Percentiles rank a stretch among this genome's conserved stretches.
phyloP scores from a whole-genome alignment of 1,140 invertebrate species.

The Brachionus rubens region DNA sequence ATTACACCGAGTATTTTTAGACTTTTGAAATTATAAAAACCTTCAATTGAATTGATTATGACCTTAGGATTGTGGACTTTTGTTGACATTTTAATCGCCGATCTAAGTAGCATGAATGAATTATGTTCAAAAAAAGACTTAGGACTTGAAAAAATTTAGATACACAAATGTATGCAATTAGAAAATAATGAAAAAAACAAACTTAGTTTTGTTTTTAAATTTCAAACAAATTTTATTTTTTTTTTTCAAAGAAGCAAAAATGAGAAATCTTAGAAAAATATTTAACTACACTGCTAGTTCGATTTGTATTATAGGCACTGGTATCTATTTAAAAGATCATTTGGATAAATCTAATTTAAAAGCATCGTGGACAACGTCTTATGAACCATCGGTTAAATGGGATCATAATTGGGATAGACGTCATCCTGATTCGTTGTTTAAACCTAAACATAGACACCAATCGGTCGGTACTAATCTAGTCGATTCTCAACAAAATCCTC shows the following conservation, averaged over 20 bases:
- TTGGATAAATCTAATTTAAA: constrained; percentile 19
- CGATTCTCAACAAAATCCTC: not conserved
- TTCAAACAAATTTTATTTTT: not conserved
- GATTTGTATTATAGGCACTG: not conserved
- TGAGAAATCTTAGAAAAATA: constrained; percentile 36
- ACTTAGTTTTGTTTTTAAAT: too few species aligned
- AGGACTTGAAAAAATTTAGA: not conserved
- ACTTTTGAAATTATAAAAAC: not conserved
- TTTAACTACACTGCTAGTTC: not conserved
- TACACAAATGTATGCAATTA: not conserved
- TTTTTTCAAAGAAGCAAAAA: not conserved
- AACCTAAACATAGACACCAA: not conserved
- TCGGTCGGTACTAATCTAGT: not conserved
- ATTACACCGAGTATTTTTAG: too few species aligned
- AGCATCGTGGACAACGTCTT: constrained; percentile 32
- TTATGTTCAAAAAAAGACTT: not conserved
- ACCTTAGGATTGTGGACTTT: constrained; percentile 1
- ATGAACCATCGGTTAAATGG: constrained; percentile 42
- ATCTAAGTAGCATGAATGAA: constrained; percentile 1
- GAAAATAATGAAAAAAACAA: too few species aligned
- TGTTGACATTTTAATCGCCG: not conserved
- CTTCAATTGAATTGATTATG: constrained; percentile 6
- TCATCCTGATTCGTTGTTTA: not conserved
- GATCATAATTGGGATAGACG: constrained; percentile 43
- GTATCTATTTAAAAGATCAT: not conserved